Conservation (phyloP, 1,140 invertebrate species). For the Trichonephila inaurata region DNA sequence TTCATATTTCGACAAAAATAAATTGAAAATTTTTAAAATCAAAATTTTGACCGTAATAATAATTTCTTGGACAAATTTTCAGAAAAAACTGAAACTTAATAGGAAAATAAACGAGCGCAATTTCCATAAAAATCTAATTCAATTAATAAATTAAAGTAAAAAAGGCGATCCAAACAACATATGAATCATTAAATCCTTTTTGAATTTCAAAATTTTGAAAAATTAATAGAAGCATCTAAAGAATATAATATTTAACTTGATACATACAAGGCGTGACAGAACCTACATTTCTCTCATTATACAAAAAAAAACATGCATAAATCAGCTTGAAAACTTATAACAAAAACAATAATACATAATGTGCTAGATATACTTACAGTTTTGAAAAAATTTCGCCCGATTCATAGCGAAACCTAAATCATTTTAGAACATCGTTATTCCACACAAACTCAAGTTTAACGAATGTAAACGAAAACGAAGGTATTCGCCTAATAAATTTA, state of each 20-base stretch:
- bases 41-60: too few relatives aligned
- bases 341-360: neutral
- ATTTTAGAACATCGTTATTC: neutral
- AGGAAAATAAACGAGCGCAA: neutral
- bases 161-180: neutral
- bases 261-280: slow-evolving; percentile 26
- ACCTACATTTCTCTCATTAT: slow-evolving; percentile 4
- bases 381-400: neutral
- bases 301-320: neutral
- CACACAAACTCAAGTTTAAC: slow-evolving; percentile 7
- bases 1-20: too few relatives aligned
- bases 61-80: neutral
- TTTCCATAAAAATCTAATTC: neutral
- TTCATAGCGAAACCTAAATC: neutral
- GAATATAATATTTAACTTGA: slow-evolving; percentile 3
- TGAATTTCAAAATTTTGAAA: neutral
- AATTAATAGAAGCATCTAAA: neutral
- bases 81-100: neutral
- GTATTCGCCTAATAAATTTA: slow-evolving; percentile 30
- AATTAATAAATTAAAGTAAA: neutral
- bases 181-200: neutral
- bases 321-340: neutral
- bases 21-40: too few relatives aligned
- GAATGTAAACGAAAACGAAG: slow-evolving; percentile 41
- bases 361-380: neutral